phyloP scores from a whole-genome alignment of 2,888 invertebrate species.

The Harmothoe impar region DNA sequence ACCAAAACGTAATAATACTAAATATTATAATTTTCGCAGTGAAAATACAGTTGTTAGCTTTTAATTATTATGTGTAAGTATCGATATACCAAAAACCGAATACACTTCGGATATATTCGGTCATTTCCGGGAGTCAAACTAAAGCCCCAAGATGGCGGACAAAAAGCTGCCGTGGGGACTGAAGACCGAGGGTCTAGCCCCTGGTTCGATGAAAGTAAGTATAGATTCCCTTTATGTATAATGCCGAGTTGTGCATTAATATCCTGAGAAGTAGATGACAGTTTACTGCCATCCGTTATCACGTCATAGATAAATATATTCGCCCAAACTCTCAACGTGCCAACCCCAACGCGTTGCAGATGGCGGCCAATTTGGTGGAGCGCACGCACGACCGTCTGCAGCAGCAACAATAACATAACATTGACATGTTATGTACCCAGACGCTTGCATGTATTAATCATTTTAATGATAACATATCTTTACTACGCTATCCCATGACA shows the following conservation, averaged over 20 bases:
- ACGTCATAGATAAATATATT: not conserved
- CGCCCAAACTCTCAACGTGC: not conserved
- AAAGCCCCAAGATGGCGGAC: constrained; percentile 67
- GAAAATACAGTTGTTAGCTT: no score
- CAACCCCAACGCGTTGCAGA: constrained; percentile 20
- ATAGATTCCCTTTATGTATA: not conserved
- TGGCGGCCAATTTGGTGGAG: constrained; percentile 1
- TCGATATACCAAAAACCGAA: not conserved
- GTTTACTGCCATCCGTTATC: not conserved
- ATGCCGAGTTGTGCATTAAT: not conserved
- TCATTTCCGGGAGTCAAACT: constrained; percentile 8
- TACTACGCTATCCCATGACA: no score
- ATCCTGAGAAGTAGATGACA: not conserved
- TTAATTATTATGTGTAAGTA: no score
- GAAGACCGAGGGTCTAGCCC: constrained; percentile 69
- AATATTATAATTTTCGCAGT: no score
- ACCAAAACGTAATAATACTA: no score
- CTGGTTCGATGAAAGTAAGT: constrained; percentile 70
- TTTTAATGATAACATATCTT: no score
- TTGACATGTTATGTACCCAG: no score
- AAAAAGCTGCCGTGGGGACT: constrained; percentile 71
- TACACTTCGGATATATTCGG: not conserved
- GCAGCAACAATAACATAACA: no score
- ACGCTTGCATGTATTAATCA: no score
- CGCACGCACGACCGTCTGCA: no score